phyloP scores from a whole-genome alignment of 2,888 invertebrate genomes.

The Drosophila neonasuta region DNA sequence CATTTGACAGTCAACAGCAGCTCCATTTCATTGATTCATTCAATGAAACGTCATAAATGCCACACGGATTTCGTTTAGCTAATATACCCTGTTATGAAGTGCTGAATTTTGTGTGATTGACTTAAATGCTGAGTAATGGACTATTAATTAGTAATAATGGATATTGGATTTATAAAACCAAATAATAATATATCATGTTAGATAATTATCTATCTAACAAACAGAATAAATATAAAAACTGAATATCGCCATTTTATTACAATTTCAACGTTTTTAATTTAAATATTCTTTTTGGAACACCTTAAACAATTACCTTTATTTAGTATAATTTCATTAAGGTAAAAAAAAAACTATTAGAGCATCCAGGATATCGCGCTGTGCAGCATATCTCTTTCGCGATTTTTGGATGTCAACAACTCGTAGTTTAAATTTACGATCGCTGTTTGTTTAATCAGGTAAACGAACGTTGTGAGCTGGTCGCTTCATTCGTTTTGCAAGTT shows the following conservation, averaged over 20 bases:
- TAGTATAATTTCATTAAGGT: too few relatives aligned
- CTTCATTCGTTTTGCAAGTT: conserved; percentile 48
- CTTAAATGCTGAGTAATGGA: not conserved
- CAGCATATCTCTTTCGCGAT: not conserved
- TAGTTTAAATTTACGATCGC: conserved; percentile 10
- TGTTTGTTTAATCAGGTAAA: conserved; percentile 42
- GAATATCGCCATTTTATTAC: too few relatives aligned
- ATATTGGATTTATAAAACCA: too few relatives aligned
- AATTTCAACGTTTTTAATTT: too few relatives aligned
- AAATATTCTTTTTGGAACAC: too few relatives aligned
- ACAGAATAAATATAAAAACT: too few relatives aligned
- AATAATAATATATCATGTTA: too few relatives aligned
- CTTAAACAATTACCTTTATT: too few relatives aligned
- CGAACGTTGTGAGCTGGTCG: conserved; percentile 5
- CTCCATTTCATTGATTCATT: conserved; percentile 57
- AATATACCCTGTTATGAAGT: conserved; percentile 21
- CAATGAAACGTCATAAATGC: conserved; percentile 44
- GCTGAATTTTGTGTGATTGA: not conserved
- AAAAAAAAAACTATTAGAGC: not conserved
- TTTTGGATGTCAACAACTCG: not conserved
- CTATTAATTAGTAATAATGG: too few relatives aligned
- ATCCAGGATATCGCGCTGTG: conserved; percentile 14
- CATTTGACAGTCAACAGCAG: conserved; percentile 24
- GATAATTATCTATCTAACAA: too few relatives aligned
- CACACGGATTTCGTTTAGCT: conserved; percentile 21